Base-by-base conservation (phyloP, 1,140 invertebrate genomes). In the Ips typographus region DNA sequence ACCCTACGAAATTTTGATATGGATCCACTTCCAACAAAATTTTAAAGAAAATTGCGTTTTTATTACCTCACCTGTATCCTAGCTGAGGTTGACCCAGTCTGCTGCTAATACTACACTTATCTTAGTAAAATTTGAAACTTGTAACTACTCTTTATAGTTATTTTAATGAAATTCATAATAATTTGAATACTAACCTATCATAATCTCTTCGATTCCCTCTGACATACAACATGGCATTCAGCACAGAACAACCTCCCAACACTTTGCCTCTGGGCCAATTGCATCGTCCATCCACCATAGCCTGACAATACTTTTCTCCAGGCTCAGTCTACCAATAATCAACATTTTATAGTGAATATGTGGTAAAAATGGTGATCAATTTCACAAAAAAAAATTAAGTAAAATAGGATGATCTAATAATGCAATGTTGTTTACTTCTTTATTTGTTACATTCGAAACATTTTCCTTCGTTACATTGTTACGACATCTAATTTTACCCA, bases 181-280 rank as follows among this genome's bases (percentile, higher is more conserved):
- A 44, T 44, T 44, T 6, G 36, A 41, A 41, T 8, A 41, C 4
- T 93, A 94, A 97, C 8, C 85, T 68, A 78, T 98, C 93, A 76
- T 89, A 98, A 78, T 98, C 95, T 1, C 88, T 83, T 63, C 88
- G 86, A 82, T 98, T 96, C 0, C 96, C 96, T 65, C 96, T 83
- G 1, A 98, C 89, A 79, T 98, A 98, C 0, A 96, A 85, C 95
- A 98, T 94, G 0, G 91, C 93, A 72, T 94, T 94, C 0, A 94
- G 80, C 0, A 93, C 91, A 3, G 89, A 90, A 1, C 91, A 94
- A 0, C 96, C 96, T 1, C 95, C 95, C 3, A 94, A 77, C 1
- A 92, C 87, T 81, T 94, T 93, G 51, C 92, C 93, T 60, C 91
- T 85, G 0, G 92, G 93, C 92, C 92, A 94, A 69, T 88, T 89